Conservation (phyloP, 2,113 vertebrate genomes). For the Oryzias celebensis region DNA sequence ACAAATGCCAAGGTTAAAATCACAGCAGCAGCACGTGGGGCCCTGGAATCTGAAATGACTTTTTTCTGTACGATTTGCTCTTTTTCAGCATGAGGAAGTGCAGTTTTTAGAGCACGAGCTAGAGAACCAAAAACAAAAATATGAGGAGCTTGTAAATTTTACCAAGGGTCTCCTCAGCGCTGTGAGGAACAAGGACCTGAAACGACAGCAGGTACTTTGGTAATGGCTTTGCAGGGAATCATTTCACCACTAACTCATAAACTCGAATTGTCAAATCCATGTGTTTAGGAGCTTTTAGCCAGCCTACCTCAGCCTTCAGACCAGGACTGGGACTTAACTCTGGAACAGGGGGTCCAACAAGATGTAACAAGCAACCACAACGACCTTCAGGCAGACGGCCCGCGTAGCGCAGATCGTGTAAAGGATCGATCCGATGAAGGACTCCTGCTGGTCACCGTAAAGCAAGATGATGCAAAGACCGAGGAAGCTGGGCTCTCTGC, state of each 20-base stretch:
- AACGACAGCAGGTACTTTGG: constrained; percentile 87
- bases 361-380: constrained; percentile 67
- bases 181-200: constrained; percentile 87
- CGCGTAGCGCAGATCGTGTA: constrained; percentile 6
- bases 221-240: neutral
- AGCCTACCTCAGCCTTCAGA: constrained; percentile 94
- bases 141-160: constrained; percentile 88
- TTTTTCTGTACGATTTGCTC: constrained; percentile 7
- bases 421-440: constrained; percentile 20
- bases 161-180: constrained; percentile 88
- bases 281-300: constrained; percentile 86
- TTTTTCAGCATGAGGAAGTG: constrained; percentile 90
- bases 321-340: constrained; percentile 84
- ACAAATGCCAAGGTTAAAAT: neutral
- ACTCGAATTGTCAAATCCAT: neutral
- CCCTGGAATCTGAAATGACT: constrained; percentile 1
- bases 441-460: constrained; percentile 35
- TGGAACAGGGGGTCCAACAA: constrained; percentile 72
- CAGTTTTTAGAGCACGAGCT: constrained; percentile 92
- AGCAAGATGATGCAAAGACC: constrained; percentile 26
- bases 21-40: neutral
- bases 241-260: neutral
- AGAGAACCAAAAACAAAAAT: constrained; percentile 93
- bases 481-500: constrained; percentile 84
- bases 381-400: constrained; percentile 31